Evolutionary conservation across 2,113 vertebrate genomes (phyloP).

Genomic region (Gobio gobio): DNA sequence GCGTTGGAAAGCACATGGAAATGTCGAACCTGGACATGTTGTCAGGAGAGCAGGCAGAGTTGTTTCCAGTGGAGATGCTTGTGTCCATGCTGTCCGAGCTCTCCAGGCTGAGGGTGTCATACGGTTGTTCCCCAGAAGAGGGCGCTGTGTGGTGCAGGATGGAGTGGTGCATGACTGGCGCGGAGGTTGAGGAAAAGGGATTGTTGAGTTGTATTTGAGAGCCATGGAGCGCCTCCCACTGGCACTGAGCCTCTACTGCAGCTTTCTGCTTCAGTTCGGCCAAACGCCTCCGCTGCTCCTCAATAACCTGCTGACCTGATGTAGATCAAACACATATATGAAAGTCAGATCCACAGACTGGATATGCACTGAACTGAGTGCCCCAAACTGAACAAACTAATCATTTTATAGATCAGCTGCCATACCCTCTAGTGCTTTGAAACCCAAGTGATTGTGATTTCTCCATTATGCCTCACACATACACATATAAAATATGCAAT

Average conservation of each 20-base stretch:
- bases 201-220: constrained; percentile 73
- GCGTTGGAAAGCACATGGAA: background rate
- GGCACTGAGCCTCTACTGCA: constrained; percentile 89
- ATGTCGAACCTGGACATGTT: constrained; percentile 78
- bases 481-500: constrained; percentile 50
- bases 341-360: background rate
- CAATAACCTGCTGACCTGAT: constrained; percentile 94
- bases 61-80: constrained; percentile 89
- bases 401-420: background rate
- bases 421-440: background rate
- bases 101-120: constrained; percentile 95
- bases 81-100: constrained; percentile 99
- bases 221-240: constrained; percentile 91
- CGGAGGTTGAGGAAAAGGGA: constrained; percentile 48
- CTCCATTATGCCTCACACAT: constrained; percentile 46
- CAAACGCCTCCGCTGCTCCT: constrained; percentile 90
- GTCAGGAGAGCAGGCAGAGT: constrained; percentile 93
- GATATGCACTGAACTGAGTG: background rate
- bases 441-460: background rate
- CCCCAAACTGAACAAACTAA: background rate
- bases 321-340: background rate
- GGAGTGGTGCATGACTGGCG: constrained; percentile 84
- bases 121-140: constrained; percentile 80
- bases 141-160: constrained; percentile 89
- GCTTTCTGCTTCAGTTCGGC: constrained; percentile 94